These are phyloP conservation scores for Heliothis subflexa DNA, from an alignment of 1,140 invertebrate species.

Conservation along the genomic window DNA sequence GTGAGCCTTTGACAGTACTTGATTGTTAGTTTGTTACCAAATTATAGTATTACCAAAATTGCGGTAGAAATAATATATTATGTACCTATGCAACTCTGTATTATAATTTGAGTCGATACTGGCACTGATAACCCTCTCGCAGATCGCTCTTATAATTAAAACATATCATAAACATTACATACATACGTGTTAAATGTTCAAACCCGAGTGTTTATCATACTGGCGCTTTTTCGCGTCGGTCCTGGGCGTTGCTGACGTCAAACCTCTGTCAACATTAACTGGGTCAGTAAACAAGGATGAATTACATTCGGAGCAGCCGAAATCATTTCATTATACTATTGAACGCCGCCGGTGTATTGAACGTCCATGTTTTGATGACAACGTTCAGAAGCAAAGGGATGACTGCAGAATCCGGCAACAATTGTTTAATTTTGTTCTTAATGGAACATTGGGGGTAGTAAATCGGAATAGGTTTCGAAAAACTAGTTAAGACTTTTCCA, in stretches of 20 bases:
- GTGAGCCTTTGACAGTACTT: conserved; percentile 1
- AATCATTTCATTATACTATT: conserved; percentile 62
- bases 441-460: too few relatives aligned
- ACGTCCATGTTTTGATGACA: conserved; percentile 38
- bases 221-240: conserved; percentile 65
- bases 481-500: too few relatives aligned
- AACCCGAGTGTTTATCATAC: conserved; percentile 60
- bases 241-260: conserved; percentile 75
- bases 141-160: conserved; percentile 55
- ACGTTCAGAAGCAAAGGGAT: background rate
- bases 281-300: conserved; percentile 77
- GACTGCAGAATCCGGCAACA: background rate
- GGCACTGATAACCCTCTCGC: conserved; percentile 29
- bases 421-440: too few relatives aligned
- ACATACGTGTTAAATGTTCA: conserved; percentile 55
- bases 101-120: conserved; percentile 6
- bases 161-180: conserved; percentile 57
- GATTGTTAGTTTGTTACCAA: background rate
- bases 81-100: background rate
- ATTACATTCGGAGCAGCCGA: conserved; percentile 68
- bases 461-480: too few relatives aligned
- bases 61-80: background rate
- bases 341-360: conserved; percentile 50
- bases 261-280: conserved; percentile 79
- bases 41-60: background rate